A percentile compares a stretch with the other conserved stretches of the same genome.
Conservation (phyloP, 2,888 invertebrate species). For the Autographa pulchrina region DNA sequence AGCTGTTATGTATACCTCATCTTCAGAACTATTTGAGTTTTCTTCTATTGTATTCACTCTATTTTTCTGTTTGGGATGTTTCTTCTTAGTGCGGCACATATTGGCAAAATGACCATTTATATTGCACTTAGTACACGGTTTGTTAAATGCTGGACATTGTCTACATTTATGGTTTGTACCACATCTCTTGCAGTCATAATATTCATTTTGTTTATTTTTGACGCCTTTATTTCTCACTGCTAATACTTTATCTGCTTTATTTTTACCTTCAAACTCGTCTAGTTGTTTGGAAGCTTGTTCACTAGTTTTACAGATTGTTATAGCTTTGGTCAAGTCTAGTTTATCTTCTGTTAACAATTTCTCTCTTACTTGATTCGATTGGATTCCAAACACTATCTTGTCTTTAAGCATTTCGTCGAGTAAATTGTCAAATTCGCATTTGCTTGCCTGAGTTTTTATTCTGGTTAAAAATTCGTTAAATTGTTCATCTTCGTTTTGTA, state of each 20-base stretch:
- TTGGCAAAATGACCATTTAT: constrained; percentile 14
- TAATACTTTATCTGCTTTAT: constrained; percentile 9
- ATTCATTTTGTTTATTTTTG: constrained; percentile 2
- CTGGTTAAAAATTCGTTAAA: constrained; percentile 5
- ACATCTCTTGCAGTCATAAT: constrained; percentile 11
- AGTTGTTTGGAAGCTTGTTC: constrained; percentile 11
- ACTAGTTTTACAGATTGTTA: constrained; percentile 11
- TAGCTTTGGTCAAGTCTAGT: constrained; percentile 12
- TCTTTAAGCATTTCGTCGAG: constrained; percentile 51
- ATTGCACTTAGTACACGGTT: constrained; percentile 14
- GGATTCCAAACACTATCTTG: constrained; percentile 48
- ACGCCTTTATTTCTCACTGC: background rate
- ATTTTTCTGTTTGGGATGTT: constrained; percentile 3
- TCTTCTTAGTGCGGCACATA: background rate
- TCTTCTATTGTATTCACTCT: constrained; percentile 2
- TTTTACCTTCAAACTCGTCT: constrained; percentile 14
- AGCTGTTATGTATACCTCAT: constrained; percentile 11
- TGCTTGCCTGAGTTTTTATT: constrained; percentile 12
- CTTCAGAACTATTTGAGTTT: constrained; percentile 11
- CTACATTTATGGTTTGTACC: constrained; percentile 7
- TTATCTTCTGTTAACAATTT: constrained; percentile 15
- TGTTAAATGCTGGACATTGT: constrained; percentile 6
- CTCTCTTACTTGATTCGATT: constrained; percentile 45
- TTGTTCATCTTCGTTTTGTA: constrained; percentile 17
- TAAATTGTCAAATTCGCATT: constrained; percentile 44